Base-by-base conservation (phyloP, 2,797 vertebrate genomes). In the Lithobates pipiens region DNA sequence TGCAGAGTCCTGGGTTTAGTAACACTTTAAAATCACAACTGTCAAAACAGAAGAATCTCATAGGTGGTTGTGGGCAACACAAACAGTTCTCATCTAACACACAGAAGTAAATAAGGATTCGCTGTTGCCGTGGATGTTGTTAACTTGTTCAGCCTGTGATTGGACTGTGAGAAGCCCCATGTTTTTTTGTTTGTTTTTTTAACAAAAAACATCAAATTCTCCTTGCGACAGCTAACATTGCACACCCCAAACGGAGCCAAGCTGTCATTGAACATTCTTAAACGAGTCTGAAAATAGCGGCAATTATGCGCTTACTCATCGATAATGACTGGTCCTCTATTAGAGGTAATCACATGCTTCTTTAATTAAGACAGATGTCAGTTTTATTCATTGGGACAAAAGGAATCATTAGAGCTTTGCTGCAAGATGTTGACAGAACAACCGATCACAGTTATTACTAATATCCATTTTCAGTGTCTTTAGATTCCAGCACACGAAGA, bases 251-350 rank as follows among this genome's bases (percentile, higher is more conserved):
- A 10, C 29, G 3, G 10, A 70, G 29, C 21, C 2, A 15, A 73
- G 50, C 50, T 75, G 71, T 82, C 80, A 76, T 75, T 46, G 34
- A 61, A 57, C 23, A 57, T 63, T 61, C 10, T 44, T 23, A 73
- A 42, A 5, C 36, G 80, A 16, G 32, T 46, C 70, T 50, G 76
- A 69, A 0, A 72, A 86, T 89, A 73, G 0, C 42, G 34, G 63
- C 72, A 36, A 50, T 77, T 80, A 0, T 3, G 36, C 72, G 36
- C 65, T 23, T 9, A 84, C 5, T 61, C 29, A 70, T 36, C 84
- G 75, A 71, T 75, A 79, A 85, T 85, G 10, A 85, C 11, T 36
- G 21, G 54, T 42, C 73, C 36, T 44, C 67, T 65, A 34, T 36
- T 16, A 23, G 50, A 1, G 57, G 10, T 73, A 74, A 73, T 79